Conservation (phyloP, 2,888 invertebrate species). For the Lepidocyrtoides sp. region DNA sequence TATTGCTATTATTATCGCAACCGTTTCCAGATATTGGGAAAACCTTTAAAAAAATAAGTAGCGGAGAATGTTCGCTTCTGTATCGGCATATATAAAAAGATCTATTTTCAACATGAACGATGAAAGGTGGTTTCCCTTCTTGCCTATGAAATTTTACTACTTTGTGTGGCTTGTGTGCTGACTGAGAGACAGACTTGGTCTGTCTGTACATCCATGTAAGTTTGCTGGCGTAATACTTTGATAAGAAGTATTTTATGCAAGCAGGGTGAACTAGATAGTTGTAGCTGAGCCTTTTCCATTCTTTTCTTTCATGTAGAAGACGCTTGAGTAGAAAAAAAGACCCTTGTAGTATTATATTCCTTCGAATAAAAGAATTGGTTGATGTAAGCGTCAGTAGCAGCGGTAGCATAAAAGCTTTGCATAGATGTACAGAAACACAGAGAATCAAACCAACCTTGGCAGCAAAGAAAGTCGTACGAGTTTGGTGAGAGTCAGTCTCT, state of each 20-base stretch:
- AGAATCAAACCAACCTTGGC: constrained; percentile 44
- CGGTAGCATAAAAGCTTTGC: constrained; percentile 12
- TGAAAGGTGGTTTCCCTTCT: constrained; percentile 70
- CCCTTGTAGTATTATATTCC: constrained; percentile 16
- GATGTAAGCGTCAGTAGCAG: not conserved
- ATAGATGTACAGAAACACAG: constrained; percentile 38
- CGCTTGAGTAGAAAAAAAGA: not conserved
- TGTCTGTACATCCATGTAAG: not conserved
- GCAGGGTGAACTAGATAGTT: constrained; percentile 40
- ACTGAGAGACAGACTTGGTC: too few relatives aligned
- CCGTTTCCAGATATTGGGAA: not conserved
- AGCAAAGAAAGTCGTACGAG: not conserved
- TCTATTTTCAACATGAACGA: constrained; percentile 70
- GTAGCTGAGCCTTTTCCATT: not conserved
- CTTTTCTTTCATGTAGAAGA: not conserved
- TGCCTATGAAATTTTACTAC: constrained; percentile 26
- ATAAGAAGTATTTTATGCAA: constrained; percentile 62
- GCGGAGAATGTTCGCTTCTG: not conserved
- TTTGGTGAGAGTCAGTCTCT: not conserved
- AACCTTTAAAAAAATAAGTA: constrained; percentile 3
- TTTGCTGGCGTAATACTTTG: constrained; percentile 35
- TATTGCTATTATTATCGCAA: not conserved
- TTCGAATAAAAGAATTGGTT: constrained; percentile 45
- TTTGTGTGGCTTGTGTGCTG: constrained; percentile 33
- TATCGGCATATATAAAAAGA: constrained; percentile 5